These are phyloP conservation scores for Andricus curvator DNA, from an alignment of 2,888 invertebrate genomes.

Conservation along the genomic window DNA sequence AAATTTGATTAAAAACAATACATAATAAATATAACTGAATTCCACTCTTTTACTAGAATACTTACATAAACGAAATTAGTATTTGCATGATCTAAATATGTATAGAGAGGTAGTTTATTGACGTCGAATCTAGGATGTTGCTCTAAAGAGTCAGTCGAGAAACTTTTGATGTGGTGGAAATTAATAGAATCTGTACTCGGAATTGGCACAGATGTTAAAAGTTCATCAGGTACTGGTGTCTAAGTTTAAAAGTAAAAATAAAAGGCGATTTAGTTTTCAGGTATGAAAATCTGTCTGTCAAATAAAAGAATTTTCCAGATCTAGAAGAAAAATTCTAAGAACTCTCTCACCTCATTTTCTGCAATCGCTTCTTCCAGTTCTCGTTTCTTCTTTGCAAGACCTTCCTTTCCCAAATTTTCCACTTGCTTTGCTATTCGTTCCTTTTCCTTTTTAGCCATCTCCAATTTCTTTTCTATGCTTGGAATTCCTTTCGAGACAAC, in stretches of 20 bases:
- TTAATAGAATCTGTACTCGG: slow-evolving; percentile 87
- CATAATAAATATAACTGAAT: not conserved
- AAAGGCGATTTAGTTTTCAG: slow-evolving; percentile 1
- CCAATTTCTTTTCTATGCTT: slow-evolving; percentile 82
- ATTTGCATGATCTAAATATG: slow-evolving; percentile 88
- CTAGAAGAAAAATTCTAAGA: slow-evolving; percentile 40
- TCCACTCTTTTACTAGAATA: slow-evolving; percentile 57
- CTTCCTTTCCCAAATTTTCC: slow-evolving; percentile 83
- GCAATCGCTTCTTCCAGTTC: slow-evolving; percentile 85
- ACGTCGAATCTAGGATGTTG: slow-evolving; percentile 82
- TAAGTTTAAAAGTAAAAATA: slow-evolving; percentile 69
- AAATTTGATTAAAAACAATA: not conserved
- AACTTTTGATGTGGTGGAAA: slow-evolving; percentile 83
- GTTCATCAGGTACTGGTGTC: slow-evolving; percentile 85
- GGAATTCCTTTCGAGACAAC: slow-evolving; percentile 85
- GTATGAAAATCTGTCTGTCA: not conserved
- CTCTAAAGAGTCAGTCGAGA: slow-evolving; percentile 76
- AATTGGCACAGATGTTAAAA: slow-evolving; percentile 87
- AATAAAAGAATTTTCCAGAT: not conserved
- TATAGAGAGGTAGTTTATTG: slow-evolving; percentile 84
- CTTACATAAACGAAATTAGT: slow-evolving; percentile 92
- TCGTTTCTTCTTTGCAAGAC: slow-evolving; percentile 83
- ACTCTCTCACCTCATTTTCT: slow-evolving; percentile 85
- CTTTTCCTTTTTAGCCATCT: slow-evolving; percentile 87
- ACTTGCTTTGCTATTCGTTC: slow-evolving; percentile 85